Base-by-base conservation (phyloP, 2,888 invertebrate genomes). In the Laspeyria flexula region DNA sequence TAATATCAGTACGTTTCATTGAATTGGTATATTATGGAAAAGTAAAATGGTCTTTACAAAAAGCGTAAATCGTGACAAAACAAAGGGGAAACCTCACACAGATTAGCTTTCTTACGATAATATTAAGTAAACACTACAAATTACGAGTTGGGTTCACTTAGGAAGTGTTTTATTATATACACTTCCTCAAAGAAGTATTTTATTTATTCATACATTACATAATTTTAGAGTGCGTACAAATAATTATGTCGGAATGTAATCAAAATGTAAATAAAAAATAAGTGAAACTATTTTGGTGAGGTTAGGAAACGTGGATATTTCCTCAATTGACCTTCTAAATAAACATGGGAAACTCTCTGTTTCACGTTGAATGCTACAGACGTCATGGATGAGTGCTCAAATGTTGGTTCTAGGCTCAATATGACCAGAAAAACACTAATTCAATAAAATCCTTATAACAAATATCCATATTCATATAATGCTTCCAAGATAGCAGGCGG, bases 311-410 rank as follows among this genome's bases (percentile, higher is more conserved):
- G 55, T 65, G 67, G 54, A 56, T 71, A 77, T 79, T 85, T 79
- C 79, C 75, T 74, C 71, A 78, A 59, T 41, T 79, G 83, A 83
- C 86, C 86, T 85, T 86, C 79, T 60, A 31, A 51, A 37, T 52
- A 44, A 59, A 58, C 60, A 70, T 75, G 83, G 81, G 77, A 84
- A 81, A 82, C 71, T 79, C 62, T 60, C 65, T 43, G 75, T 79
- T 80, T 79, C 75, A 60, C 78, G 75, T 77, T 63, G 71, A 83
- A 71, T 66, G 75, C 63, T 66, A 67, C 55, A 65, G 60, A 61
- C 69, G 77, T 76, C 65, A 64, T 74, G 78, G 73, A 50, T 61
- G 63, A 68, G 31, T 70, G 71, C 46, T 23, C 64, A 54, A 69
- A 68, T 64, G 60, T 54, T 62, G 58, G 48, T 10, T 16, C 1